Percentiles rank a stretch among this genome's conserved stretches.
Conservation (phyloP, 2,888 invertebrate species). For the Tillus elongatus region DNA sequence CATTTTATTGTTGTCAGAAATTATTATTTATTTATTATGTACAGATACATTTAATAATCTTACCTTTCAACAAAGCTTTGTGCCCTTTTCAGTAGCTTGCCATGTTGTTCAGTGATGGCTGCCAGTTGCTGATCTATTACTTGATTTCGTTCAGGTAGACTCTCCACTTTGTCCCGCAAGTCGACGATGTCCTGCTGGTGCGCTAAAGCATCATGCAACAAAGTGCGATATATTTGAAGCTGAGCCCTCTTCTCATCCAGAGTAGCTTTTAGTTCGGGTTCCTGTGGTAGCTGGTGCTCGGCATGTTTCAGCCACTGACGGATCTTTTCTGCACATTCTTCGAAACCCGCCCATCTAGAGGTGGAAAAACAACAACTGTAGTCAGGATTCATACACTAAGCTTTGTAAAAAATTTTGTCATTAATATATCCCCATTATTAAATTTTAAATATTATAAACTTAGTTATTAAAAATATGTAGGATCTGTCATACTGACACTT, state of each 20-base stretch:
- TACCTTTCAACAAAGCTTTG: conserved; percentile 69
- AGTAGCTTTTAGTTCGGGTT: conserved; percentile 74
- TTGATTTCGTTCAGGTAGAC: conserved; percentile 68
- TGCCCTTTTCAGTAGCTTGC: conserved; percentile 57
- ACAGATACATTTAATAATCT: too few relatives aligned
- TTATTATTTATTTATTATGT: too few relatives aligned
- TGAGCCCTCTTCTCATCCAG: conserved; percentile 87
- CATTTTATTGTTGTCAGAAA: too few relatives aligned
- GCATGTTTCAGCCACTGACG: conserved; percentile 69
- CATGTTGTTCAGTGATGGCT: conserved; percentile 63
- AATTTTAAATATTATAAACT: too few relatives aligned
- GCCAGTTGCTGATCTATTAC: conserved; percentile 63
- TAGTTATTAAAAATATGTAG: too few relatives aligned
- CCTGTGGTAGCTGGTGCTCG: conserved; percentile 65
- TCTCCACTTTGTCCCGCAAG: conserved; percentile 69
- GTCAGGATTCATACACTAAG: too few relatives aligned
- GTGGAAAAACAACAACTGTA: too few relatives aligned
- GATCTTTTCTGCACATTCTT: conserved; percentile 72
- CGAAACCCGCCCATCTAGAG: conserved; percentile 76
- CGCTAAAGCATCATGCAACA: conserved; percentile 72
- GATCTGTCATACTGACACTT: too few relatives aligned
- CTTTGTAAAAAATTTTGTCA: too few relatives aligned
- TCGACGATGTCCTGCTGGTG: conserved; percentile 80
- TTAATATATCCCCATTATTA: too few relatives aligned
- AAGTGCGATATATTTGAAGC: conserved; percentile 70